Percentiles rank a stretch among this genome's conserved stretches.
Evolutionary conservation across 1,140 invertebrate genomes (phyloP).

Genomic region (Drosophila albomicans): DNA sequence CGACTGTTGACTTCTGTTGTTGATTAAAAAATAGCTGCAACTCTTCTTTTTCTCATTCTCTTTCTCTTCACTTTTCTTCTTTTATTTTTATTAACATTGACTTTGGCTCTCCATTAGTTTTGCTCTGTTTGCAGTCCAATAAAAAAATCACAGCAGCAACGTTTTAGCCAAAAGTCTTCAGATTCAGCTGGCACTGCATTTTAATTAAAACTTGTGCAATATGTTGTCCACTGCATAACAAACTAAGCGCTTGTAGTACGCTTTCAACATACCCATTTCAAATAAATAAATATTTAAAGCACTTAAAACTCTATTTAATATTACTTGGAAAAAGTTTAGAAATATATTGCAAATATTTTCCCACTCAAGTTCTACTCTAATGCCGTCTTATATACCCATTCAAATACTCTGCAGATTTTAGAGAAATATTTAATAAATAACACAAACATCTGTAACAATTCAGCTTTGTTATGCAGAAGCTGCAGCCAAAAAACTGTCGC

Average conservation of each 20-base stretch:
- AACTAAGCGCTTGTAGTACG: not conserved
- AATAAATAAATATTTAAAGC: constrained; percentile 1
- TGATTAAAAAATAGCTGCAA: constrained; percentile 72
- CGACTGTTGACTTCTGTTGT: constrained; percentile 73
- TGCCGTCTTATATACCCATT: not conserved
- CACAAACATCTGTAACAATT: constrained; percentile 14
- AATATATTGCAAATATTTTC: not conserved
- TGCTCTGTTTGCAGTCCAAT: constrained; percentile 39
- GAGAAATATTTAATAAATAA: not conserved
- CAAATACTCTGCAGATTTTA: not conserved
- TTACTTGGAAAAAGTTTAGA: not conserved
- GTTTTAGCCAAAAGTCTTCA: constrained; percentile 39
- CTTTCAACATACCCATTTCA: not conserved
- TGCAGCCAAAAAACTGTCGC: constrained; percentile 8
- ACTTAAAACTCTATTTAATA: not conserved
- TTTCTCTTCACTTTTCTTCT: not conserved
- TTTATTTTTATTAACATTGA: constrained; percentile 60
- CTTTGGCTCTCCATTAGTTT: constrained; percentile 61
- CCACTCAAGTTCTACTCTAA: too few relatives aligned
- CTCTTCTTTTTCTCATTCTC: not conserved
- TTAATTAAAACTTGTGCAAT: constrained; percentile 77
- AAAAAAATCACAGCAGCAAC: constrained; percentile 35
- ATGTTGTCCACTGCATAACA: constrained; percentile 35
- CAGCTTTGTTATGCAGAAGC: constrained; percentile 20
- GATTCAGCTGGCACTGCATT: constrained; percentile 58